phyloP scores from a whole-genome alignment of 2,113 vertebrate genomes.

The Crotophaga sulcirostris region DNA sequence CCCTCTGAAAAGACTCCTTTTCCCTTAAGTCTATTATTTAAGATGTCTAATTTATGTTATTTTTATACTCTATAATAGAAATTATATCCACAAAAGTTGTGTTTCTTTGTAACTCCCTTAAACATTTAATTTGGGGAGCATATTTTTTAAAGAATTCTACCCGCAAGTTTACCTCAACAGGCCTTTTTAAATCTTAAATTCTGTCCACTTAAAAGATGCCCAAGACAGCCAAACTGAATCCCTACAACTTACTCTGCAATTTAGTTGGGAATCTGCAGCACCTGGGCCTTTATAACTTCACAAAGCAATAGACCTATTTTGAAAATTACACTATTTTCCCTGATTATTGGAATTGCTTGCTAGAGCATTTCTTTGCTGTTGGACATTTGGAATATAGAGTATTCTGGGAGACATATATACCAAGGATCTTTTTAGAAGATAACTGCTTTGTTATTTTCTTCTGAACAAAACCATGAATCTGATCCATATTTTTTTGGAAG shows the following conservation, averaged over 20 bases:
- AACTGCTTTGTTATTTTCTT: neutral
- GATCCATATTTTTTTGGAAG: neutral
- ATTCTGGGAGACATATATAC: neutral
- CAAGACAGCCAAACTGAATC: neutral
- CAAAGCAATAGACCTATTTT: neutral
- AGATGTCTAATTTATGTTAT: constrained; percentile 40
- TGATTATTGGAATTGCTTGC: neutral
- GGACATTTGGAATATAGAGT: neutral
- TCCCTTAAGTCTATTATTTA: constrained; percentile 10
- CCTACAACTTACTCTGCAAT: neutral
- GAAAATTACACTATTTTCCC: constrained; percentile 6
- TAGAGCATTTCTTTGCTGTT: neutral
- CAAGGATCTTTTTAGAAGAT: neutral
- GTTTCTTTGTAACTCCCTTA: constrained; percentile 14
- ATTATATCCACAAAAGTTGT: constrained; percentile 17
- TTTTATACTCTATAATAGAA: constrained; percentile 21
- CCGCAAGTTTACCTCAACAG: neutral
- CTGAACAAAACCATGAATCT: neutral
- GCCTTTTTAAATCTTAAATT: neutral
- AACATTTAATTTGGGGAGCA: neutral
- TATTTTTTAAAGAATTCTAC: neutral
- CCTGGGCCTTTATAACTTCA: neutral
- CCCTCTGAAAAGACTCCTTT: neutral
- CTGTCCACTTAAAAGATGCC: neutral
- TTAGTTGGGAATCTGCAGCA: neutral